A percentile compares a stretch with the other conserved stretches of the same genome.
Evolutionary conservation across 2,113 vertebrate genomes (phyloP).

Genomic region (Dasyurus viverrinus): DNA sequence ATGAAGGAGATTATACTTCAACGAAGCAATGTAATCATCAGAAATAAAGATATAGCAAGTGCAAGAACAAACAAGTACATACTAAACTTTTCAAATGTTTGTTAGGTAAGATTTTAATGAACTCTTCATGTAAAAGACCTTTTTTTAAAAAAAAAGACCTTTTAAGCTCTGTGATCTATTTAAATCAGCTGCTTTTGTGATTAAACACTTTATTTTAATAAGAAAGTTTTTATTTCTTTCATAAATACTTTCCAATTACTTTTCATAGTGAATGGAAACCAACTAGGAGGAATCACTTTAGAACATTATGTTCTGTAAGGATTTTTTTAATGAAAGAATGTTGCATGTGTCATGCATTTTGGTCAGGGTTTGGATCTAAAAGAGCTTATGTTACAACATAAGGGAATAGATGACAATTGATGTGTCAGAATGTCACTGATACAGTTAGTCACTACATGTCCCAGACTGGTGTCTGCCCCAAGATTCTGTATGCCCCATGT

Average conservation of each 20-base stretch:
- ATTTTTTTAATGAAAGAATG: conserved; percentile 62
- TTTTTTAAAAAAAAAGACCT: neutral
- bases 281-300: conserved; percentile 28
- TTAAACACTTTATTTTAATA: neutral
- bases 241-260: conserved; percentile 14
- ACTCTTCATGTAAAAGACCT: neutral
- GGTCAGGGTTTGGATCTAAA: conserved; percentile 47
- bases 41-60: neutral
- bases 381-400: conserved; percentile 8
- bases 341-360: conserved; percentile 29
- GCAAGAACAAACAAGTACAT: neutral
- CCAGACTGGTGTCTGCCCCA: conserved; percentile 18
- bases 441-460: conserved; percentile 13
- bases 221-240: neutral
- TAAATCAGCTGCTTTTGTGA: neutral
- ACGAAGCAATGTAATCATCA: neutral
- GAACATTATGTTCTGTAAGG: conserved; percentile 53
- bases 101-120: neutral
- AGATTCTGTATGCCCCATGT: conserved; percentile 49
- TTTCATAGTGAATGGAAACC: conserved; percentile 38
- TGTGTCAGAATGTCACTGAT: neutral
- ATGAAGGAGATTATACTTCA: neutral
- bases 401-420: neutral
- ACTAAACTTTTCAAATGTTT: neutral
- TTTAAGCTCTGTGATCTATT: neutral